Evolutionary conservation across 2,797 vertebrate species (phyloP), one percentile per base, ranked within the genome.

Genomic region (Arnoldichthys spilopterus): DNA sequence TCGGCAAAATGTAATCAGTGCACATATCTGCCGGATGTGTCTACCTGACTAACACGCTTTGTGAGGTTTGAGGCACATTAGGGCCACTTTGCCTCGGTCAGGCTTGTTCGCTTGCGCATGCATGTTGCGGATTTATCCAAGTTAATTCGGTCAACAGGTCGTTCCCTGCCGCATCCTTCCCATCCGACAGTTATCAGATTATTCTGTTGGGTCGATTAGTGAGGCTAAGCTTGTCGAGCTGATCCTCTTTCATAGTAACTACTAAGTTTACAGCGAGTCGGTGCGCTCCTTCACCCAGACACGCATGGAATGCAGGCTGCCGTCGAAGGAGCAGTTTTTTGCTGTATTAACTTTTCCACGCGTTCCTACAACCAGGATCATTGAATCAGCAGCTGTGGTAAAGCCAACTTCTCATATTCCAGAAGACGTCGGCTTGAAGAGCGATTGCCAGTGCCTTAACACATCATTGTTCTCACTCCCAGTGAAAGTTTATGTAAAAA

Each of bases 211-310:
- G 58, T 78, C 54, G 72, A 80, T 83, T 81, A 85, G 61, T 84
- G 43, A 64, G 47, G 71, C 20, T 89, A 87, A 90, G 85, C 87
- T 76, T 74, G 76, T 89, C 85, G 77, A 80, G 80, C 62, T 84
- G 77, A 90, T 87, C 85, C 79, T 80, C 74, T 72, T 75, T 82
- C 54, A 82, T 77, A 83, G 86, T 76, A 43, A 59, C 24, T 56
- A 67, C 9, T 40, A 32, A 72, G 37, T 81, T 79, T 8, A 8
- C 43, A 28, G 54, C 13, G 0, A 63, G n/a, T 51, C 30, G 22
- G 30, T 71, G 22, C 59, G 40, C 18, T 9, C 43, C n/a, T n/a
- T 40, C 7, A 6, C 58, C 32, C 32, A 34, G 9, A 40, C 34
- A 64, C n/a, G 9, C 32, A 22, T 11, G 62, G 1, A 4, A 13